Base-by-base conservation (phyloP, 1,140 invertebrate genomes). In the Triops cancriformis region DNA sequence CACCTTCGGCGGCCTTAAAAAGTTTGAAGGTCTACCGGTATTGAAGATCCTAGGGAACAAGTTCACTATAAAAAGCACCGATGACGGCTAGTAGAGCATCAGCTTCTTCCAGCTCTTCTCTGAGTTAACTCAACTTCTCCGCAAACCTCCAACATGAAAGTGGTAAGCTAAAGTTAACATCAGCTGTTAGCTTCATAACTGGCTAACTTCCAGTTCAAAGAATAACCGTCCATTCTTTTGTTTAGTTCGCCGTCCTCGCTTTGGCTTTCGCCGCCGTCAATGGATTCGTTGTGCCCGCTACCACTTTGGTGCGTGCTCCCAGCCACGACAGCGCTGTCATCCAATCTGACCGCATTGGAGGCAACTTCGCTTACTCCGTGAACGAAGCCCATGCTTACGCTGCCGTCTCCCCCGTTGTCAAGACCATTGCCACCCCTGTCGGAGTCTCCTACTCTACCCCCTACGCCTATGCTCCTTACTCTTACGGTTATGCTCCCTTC, bases 351-450 rank as follows among this genome's bases (percentile, higher is more conserved):
- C 77, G 83, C 23, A 73, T 83, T n/a, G 83, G 83, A 14, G 83
- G 83, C 37, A 83, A 82, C 80, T 83, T 83, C 77, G 82, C 83
- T 72, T 83, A 83, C 81, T 81, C 81, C 64, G 80, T 80, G 74
- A 75, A 81, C 75, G 82, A 83, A 77, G 80, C 80, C 23, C 82
- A 83, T 76, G 82, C 81, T 28, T 81, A 80, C 75, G 81, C 79
- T 73, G 80, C 80, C 43, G 78, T 80, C 42, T 80, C 79, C 72
- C 81, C 81, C 78, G 79, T 83, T 74, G 78, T 83, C 75, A 73
- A 78, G 73, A 77, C 73, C 73, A 78, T 80, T 37, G 76, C 76
- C 26, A 79, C 78, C 45, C 81, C 82, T 45, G 81, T 82, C 11
- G 82, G 80, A 26, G 81, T 82, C 73, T 80, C 81, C 76, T 80